Evolutionary conservation across 2,888 invertebrate genomes (phyloP).

Genomic region (Aporophyla nigra): DNA sequence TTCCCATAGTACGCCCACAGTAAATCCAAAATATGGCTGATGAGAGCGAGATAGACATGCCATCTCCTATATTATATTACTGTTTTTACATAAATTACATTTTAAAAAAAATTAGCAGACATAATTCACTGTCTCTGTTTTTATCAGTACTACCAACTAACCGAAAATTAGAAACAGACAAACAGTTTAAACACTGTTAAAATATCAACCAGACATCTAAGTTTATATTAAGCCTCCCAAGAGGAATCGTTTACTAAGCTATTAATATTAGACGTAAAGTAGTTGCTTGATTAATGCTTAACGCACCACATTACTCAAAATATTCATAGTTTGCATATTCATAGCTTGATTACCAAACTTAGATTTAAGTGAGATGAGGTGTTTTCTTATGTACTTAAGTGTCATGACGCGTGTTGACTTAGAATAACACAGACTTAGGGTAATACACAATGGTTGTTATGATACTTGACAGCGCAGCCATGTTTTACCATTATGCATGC

Average conservation of each 20-base stretch:
- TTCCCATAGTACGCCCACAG: too few relatives aligned
- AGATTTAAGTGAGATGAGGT: constrained; percentile 6
- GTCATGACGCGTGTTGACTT: neutral
- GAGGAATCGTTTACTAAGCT: constrained; percentile 3
- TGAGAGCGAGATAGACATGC: too few relatives aligned
- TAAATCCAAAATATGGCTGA: too few relatives aligned
- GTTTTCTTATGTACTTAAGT: neutral
- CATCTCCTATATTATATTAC: too few relatives aligned
- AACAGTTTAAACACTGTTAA: neutral
- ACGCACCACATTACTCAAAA: constrained; percentile 11
- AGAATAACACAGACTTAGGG: too few relatives aligned
- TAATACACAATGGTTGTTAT: too few relatives aligned
- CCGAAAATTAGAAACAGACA: too few relatives aligned
- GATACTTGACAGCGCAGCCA: too few relatives aligned
- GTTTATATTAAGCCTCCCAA: neutral
- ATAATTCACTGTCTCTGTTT: neutral
- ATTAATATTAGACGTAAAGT: constrained; percentile 11
- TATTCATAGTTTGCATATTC: constrained; percentile 34
- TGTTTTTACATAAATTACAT: too few relatives aligned
- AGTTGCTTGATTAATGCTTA: constrained; percentile 17
- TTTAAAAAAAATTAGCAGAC: too few relatives aligned
- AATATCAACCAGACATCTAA: neutral
- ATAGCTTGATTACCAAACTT: constrained; percentile 20
- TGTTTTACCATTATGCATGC: too few relatives aligned
- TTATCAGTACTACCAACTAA: neutral